These are phyloP conservation scores for Acleris cristana DNA, from an alignment of 2,888 invertebrate genomes.

Conservation along the genomic window DNA sequence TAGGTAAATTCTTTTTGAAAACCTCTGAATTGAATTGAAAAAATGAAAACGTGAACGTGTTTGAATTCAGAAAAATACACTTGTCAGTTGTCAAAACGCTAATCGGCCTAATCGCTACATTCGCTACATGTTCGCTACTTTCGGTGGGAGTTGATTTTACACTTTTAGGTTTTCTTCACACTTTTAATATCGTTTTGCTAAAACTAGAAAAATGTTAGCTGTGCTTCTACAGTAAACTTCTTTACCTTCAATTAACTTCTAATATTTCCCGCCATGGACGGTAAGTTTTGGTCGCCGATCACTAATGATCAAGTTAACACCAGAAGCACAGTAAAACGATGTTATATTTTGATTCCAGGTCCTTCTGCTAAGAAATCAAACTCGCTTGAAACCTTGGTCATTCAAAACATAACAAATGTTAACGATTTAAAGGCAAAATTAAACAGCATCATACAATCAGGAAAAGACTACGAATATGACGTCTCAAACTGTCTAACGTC, in stretches of 20 bases:
- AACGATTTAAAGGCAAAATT: slow-evolving; percentile 75
- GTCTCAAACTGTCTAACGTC: slow-evolving; percentile 72
- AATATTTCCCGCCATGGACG: slow-evolving; percentile 38
- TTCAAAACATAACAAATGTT: slow-evolving; percentile 69
- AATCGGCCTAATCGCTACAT: slow-evolving; percentile 8
- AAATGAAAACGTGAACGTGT: too few species aligned
- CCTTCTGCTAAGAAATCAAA: slow-evolving; percentile 68
- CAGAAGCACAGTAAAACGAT: background rate
- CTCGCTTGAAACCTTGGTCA: slow-evolving; percentile 69
- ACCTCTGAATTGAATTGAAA: too few species aligned
- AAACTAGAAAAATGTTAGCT: slow-evolving; percentile 25
- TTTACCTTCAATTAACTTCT: slow-evolving; percentile 17
- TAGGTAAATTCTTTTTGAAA: too few species aligned
- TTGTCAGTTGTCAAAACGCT: slow-evolving; percentile 25
- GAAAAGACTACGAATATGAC: slow-evolving; percentile 75
- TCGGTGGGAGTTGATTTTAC: slow-evolving; percentile 30
- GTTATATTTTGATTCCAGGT: slow-evolving; percentile 52
- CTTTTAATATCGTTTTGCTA: slow-evolving; percentile 25
- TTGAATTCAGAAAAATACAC: slow-evolving; percentile 4
- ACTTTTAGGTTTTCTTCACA: slow-evolving; percentile 34
- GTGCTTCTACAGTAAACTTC: slow-evolving; percentile 14
- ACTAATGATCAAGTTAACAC: slow-evolving; percentile 7
- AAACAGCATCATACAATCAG: slow-evolving; percentile 70
- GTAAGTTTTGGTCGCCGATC: slow-evolving; percentile 31
- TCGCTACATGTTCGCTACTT: background rate